Base-by-base conservation (phyloP, 2,797 vertebrate genomes). In the Fratercula arctica region DNA sequence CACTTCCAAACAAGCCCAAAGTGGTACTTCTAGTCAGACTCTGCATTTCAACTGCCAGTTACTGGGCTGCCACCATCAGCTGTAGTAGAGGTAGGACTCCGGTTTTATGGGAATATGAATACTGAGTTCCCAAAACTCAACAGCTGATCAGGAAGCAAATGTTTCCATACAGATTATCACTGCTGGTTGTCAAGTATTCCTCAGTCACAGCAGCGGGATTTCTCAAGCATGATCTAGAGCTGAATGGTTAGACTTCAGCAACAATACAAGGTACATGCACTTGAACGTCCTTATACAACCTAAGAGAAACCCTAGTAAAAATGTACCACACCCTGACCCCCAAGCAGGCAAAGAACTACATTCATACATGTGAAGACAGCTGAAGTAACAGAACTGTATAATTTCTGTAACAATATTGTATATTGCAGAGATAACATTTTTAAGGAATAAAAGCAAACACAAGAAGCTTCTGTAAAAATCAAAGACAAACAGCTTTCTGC, bases 281-380 rank as follows among this genome's bases (percentile, higher is more conserved):
- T 53, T 31, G 4, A 66, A 81, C 2, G 2, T 21, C 26, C 24
- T 45, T 11, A 48, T 2, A 41, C 9, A 59, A 54, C 21, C 23
- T 3, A 24, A 74, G 15, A 43, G 20, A 69, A 50, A 54, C 10
- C 1, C 13, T 16, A 37, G 33, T 17, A 10, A 16, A 68, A 18
- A 61, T 0, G 0, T 18, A 77, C 7, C 13, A 1, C 18, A 13
- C 14, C 26, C 15, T 0, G 0, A n/a, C 39, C 64, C 59, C 19
- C 45, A 3, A 41, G n/a, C n/a, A 85, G 20, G 21, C 39, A 77
- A 80, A n/a, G 14, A 61, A 25, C 26, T 13, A 56, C 13, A 14
- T 18, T 25, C 28, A 46, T 2, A 51, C 5, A 9, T 6, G 16
- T 5, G 3, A 39, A 45, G 6, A 50, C 24, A 48, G n/a, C 0